Conservation (phyloP, 2,113 vertebrate species). For the Sarotherodon lohbergeri region DNA sequence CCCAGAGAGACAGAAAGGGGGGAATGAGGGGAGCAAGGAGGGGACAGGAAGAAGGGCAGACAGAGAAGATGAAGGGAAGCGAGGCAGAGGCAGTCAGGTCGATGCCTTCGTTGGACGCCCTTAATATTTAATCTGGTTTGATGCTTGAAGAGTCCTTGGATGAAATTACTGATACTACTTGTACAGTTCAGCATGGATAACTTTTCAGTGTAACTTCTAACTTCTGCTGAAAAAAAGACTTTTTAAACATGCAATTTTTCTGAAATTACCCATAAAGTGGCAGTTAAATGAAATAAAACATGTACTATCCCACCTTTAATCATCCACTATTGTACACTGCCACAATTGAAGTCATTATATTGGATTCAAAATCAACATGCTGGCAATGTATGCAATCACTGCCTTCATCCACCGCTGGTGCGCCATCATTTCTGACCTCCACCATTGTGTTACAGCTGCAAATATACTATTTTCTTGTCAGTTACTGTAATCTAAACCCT, state of each 20-base stretch:
- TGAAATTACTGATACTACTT: background rate
- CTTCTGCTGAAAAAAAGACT: background rate
- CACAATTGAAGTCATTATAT: background rate
- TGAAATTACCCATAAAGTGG: background rate
- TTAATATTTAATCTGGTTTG: background rate
- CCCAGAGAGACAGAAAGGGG: background rate
- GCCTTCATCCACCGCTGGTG: background rate
- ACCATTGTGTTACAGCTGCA: background rate
- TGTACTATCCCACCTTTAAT: background rate
- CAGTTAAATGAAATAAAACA: background rate
- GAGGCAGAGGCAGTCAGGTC: background rate
- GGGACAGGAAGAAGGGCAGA: background rate
- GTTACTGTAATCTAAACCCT: background rate
- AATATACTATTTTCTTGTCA: background rate
- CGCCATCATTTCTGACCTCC: background rate
- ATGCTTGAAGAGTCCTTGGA: background rate
- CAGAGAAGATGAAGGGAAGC: background rate
- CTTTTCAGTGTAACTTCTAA: background rate
- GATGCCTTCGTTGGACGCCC: background rate
- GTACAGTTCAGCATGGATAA: background rate
- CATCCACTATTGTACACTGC: background rate
- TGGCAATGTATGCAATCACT: background rate
- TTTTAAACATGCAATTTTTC: background rate
- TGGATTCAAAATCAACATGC: background rate
- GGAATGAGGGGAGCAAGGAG: background rate